A percentile compares a stretch with the other conserved stretches of the same genome.
phyloP scores from a whole-genome alignment of 2,888 invertebrate genomes.

The Brachycybe producta region DNA sequence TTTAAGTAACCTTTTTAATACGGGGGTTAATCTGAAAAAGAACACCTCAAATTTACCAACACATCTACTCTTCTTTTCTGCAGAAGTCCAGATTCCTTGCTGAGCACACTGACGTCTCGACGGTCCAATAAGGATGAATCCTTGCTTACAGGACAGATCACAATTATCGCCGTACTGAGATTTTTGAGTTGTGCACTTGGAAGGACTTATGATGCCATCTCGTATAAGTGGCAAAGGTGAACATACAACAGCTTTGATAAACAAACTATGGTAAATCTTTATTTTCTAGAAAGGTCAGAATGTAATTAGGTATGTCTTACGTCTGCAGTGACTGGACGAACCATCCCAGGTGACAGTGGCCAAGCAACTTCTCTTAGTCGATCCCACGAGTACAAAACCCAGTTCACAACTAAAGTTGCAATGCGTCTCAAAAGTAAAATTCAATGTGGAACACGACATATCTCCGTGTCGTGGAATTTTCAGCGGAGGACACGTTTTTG shows the following conservation, averaged over 20 bases:
- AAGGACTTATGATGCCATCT: constrained; percentile 43
- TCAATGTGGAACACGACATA: constrained; percentile 36
- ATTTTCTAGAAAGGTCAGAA: background rate
- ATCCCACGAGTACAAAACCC: constrained; percentile 51
- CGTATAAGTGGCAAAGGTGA: constrained; percentile 40
- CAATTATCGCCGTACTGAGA: constrained; percentile 47
- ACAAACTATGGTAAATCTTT: background rate
- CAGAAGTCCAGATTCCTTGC: constrained; percentile 43
- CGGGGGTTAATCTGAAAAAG: no score
- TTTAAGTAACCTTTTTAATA: no score
- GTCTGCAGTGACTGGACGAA: constrained; percentile 49
- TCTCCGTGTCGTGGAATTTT: constrained; percentile 44
- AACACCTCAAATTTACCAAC: no score
- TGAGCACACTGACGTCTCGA: constrained; percentile 42
- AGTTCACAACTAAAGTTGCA: constrained; percentile 49
- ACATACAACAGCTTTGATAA: constrained; percentile 36
- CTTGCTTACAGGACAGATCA: constrained; percentile 43
- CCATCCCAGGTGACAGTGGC: constrained; percentile 57
- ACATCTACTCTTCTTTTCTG: constrained; percentile 39
- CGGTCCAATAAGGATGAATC: constrained; percentile 46
- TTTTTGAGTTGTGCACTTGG: constrained; percentile 41
- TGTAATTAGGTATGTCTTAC: constrained; percentile 36
- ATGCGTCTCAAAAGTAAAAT: constrained; percentile 45
- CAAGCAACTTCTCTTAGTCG: constrained; percentile 48
- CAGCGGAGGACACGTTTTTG: constrained; percentile 45